These are phyloP conservation scores for Cliona cf. orientalis DNA, from an alignment of 37 sponge, comb jelly and placozoan species.

Conservation along the genomic window DNA sequence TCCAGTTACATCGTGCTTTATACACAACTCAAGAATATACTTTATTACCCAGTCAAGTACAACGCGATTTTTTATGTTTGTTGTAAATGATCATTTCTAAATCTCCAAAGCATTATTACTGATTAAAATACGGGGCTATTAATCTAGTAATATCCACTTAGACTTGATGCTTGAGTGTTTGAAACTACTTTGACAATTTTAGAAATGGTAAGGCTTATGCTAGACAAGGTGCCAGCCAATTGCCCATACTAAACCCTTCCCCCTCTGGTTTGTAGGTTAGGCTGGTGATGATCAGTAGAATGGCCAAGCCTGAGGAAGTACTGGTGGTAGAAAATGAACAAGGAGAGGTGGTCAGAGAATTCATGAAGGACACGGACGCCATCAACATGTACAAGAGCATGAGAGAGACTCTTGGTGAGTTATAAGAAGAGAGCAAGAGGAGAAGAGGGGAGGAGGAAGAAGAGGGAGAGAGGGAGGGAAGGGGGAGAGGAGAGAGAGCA, in stretches of 20 bases:
- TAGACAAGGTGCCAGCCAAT: no score
- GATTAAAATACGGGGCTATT: no score
- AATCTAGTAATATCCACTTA: no score
- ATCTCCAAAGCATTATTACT: no score
- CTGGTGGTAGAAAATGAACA: constrained; percentile 99
- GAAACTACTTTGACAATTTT: no score
- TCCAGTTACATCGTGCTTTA: no score
- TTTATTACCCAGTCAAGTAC: no score
- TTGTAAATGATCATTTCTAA: no score
- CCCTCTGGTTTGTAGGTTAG: constrained; percentile 77
- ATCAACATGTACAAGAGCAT: constrained; percentile 99
- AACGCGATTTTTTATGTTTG: no score
- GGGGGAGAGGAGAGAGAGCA: neutral
- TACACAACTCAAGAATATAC: no score
- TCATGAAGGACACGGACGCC: constrained; percentile 99
- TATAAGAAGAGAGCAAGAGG: neutral
- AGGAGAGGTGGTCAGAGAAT: constrained; percentile 98
- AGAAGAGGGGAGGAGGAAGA: neutral
- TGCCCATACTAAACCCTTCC: neutral
- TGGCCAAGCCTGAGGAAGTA: constrained; percentile 99
- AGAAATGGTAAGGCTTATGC: no score
- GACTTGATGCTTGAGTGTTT: no score
- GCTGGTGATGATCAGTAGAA: constrained; percentile 91
- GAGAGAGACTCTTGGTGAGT: constrained; percentile 95
- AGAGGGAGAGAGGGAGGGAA: neutral